Evolutionary conservation across 2,797 vertebrate species (phyloP), one percentile per base, ranked within the genome.

Genomic region (Babyrousa celebensis): DNA sequence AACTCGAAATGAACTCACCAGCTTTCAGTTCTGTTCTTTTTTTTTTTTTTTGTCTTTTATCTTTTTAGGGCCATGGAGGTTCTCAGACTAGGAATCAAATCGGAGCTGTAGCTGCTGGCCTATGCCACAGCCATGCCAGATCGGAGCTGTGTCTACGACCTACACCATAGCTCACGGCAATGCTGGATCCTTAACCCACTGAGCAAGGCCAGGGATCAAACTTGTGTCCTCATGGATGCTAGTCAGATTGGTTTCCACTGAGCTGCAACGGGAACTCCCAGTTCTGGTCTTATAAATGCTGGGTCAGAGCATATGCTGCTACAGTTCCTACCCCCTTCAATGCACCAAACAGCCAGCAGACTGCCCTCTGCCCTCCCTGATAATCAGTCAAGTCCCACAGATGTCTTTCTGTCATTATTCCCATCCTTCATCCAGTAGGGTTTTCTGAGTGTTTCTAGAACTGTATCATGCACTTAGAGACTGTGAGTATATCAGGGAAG

Each of bases 401-500:
- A 36, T 23, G 25, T 17, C 65, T 14, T 60, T 54, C 78, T 68
- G 70, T 70, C 27, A n/a, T 36, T 0, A 17, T 52, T 85, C 70
- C 48, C 58, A 27, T 43, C 74, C 32, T 70, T 68, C 71, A 72
- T 82, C 56, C 52, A 70, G 27, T 2, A 74, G 36, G 48, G 21
- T 12, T 92, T 79, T 84, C 32, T 58, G 60, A 74, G 16, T 80
- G 21, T 62, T 74, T 89, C 62, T 56, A 80, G 60, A 23, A 60
- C 60, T 79, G 6, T 15, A 4, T 56, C 27, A 58, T 18, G 11
- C 12, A 16, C 25, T 29, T 6, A 12, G 29, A 74, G 83, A 58
- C 86, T 72, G 72, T 32, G 72, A 84, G 77, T 83, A 94, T 12
- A 79, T 17, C 60, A 70, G 43, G 18, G 79, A 75, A 74, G 14